Evolutionary conservation across 2,888 invertebrate genomes (phyloP).

Genomic region (Ophion ventricosus): DNA sequence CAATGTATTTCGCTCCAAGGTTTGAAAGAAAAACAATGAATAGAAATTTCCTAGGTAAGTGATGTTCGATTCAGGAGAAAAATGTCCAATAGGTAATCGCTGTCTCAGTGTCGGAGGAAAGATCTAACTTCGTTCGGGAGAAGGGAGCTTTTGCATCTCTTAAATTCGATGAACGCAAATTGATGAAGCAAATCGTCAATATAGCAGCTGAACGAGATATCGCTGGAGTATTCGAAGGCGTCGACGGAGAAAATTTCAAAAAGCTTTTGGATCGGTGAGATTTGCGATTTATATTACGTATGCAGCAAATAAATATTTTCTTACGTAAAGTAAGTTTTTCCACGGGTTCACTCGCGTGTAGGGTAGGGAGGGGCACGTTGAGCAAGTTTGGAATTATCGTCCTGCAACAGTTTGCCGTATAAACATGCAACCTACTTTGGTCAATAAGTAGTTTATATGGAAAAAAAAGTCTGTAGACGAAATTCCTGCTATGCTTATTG

Average conservation of each 20-base stretch:
- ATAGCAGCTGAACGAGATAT: constrained; percentile 86
- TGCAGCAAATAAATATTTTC: no score
- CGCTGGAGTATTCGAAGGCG: constrained; percentile 87
- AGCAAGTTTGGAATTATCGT: no score
- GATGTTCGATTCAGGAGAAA: constrained; percentile 1
- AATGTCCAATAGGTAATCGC: constrained; percentile 86
- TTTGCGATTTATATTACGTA: constrained; percentile 15
- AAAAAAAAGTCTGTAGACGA: no score
- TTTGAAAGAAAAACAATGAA: constrained; percentile 70
- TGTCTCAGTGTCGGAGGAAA: constrained; percentile 87
- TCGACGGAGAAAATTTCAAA: constrained; percentile 86
- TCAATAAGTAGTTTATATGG: no score
- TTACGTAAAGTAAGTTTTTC: no score
- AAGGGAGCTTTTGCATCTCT: constrained; percentile 88
- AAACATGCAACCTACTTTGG: no score
- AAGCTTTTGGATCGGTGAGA: constrained; percentile 86
- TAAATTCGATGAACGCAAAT: constrained; percentile 85
- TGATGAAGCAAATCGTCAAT: constrained; percentile 85
- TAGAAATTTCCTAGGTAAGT: neutral
- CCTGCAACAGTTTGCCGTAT: no score
- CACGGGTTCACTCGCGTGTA: no score
- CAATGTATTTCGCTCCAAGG: constrained; percentile 88
- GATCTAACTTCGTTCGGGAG: constrained; percentile 85
- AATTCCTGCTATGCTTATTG: no score
- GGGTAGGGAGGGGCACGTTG: no score